Evolutionary conservation across 2,797 vertebrate species (phyloP).

Genomic region (Cheirogaleus major): DNA sequence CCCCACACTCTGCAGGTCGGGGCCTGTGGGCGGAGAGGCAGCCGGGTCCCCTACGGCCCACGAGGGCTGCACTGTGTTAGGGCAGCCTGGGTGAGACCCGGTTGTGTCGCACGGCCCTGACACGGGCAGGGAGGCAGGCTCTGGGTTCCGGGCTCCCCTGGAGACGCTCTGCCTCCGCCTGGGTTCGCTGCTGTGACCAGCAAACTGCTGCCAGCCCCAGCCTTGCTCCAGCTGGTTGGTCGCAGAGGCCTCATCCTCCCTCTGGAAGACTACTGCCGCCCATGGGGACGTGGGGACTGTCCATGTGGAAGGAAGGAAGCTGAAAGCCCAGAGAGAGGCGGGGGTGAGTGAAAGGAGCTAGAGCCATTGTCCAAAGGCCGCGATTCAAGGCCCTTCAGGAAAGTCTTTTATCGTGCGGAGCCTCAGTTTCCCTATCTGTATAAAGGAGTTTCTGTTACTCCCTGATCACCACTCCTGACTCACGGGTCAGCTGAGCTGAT

Average conservation of each 20-base stretch:
- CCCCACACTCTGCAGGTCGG: rapidly evolving
- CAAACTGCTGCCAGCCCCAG: background rate
- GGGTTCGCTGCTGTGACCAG: background rate
- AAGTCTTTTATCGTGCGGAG: rapidly evolving
- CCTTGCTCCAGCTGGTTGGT: rapidly evolving
- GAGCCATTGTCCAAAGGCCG: background rate
- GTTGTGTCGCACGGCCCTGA: rapidly evolving
- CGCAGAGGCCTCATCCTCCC: background rate
- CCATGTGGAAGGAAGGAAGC: background rate
- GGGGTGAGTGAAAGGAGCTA: rapidly evolving
- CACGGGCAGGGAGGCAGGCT: too few relatives aligned
- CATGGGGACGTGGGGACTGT: too few relatives aligned
- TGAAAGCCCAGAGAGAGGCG: background rate
- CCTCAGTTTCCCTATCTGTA: background rate
- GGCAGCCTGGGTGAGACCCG: background rate
- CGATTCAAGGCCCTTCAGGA: background rate
- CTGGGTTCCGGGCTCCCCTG: background rate
- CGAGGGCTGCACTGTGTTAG: rapidly evolving
- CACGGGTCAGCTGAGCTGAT: background rate
- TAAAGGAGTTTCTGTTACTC: background rate
- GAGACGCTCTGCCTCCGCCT: background rate
- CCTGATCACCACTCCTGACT: background rate
- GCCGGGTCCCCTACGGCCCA: background rate
- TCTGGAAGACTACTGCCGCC: background rate
- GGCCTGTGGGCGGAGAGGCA: background rate